A percentile compares a stretch with the other conserved stretches of the same genome.
Evolutionary conservation across 2,888 invertebrate genomes (phyloP).

Genomic region (Sphaeridia pumilis): DNA sequence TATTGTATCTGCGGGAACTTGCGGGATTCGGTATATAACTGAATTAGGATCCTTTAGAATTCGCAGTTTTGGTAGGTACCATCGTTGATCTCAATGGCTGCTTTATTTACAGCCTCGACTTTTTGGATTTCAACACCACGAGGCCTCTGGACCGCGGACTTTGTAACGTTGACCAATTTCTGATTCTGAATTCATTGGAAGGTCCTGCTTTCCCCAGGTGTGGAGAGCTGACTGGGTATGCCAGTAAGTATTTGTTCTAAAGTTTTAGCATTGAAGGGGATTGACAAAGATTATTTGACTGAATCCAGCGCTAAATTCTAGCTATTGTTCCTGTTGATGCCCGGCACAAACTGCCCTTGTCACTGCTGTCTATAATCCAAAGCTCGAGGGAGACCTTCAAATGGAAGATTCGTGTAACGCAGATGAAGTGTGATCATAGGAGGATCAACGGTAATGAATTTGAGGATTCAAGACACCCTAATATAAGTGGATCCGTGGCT

Average conservation of each 20-base stretch:
- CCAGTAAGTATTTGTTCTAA: conserved; percentile 36
- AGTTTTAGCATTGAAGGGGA: not conserved
- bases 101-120: conserved; percentile 25
- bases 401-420: conserved; percentile 39
- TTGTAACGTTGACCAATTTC: conserved; percentile 40
- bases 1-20: conserved; percentile 30
- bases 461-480: too few species aligned
- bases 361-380: conserved; percentile 39
- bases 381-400: conserved; percentile 38
- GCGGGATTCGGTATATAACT: conserved; percentile 24
- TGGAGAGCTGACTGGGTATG: conserved; percentile 39
- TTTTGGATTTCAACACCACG: conserved; percentile 34
- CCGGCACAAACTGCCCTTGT: conserved; percentile 38
- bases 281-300: not conserved
- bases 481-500: too few species aligned
- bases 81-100: not conserved
- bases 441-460: conserved; percentile 19
- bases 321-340: conserved; percentile 40
- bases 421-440: conserved; percentile 37
- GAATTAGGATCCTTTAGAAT: not conserved
- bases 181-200: conserved; percentile 39
- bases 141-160: conserved; percentile 38
- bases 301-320: conserved; percentile 26
- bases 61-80: not conserved
- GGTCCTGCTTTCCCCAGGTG: conserved; percentile 40